A percentile compares a stretch with the other conserved stretches of the same genome.
Conservation (phyloP, 2,797 vertebrate species). For the Tokudaia muenninki region DNA sequence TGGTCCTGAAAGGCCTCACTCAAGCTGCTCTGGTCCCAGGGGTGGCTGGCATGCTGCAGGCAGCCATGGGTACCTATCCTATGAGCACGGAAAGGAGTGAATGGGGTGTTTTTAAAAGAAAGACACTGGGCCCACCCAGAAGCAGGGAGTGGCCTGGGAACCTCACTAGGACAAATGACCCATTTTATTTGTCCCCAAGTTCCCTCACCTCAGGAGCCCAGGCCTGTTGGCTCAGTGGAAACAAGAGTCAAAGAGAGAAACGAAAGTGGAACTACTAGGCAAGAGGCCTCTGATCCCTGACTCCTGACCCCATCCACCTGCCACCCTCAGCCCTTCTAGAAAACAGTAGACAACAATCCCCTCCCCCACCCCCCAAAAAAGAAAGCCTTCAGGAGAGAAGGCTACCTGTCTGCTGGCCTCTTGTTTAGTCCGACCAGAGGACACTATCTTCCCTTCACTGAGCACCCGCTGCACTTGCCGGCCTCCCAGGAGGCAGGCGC, state of each 20-base stretch:
- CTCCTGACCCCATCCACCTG: background rate
- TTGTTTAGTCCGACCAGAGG: background rate
- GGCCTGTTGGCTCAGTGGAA: background rate
- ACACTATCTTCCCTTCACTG: background rate
- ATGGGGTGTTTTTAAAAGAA: background rate
- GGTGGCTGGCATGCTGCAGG: background rate
- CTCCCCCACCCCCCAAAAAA: background rate
- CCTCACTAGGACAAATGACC: background rate
- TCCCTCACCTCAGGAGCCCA: background rate
- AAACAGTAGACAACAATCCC: background rate
- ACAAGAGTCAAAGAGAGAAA: constrained; percentile 56
- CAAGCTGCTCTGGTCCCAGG: background rate
- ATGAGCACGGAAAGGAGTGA: background rate
- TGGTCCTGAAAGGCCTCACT: background rate
- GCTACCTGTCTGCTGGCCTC: background rate
- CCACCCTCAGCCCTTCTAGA: background rate
- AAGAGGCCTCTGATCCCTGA: background rate
- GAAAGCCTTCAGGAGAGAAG: background rate
- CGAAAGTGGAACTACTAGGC: constrained; percentile 63
- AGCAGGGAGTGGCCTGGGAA: background rate
- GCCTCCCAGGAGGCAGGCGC: background rate
- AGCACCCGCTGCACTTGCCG: background rate
- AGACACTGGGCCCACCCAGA: background rate
- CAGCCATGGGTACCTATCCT: background rate
- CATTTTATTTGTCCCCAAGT: background rate